phyloP scores from a whole-genome alignment of 2,113 vertebrate species.

The Harpagus bidentatus region DNA sequence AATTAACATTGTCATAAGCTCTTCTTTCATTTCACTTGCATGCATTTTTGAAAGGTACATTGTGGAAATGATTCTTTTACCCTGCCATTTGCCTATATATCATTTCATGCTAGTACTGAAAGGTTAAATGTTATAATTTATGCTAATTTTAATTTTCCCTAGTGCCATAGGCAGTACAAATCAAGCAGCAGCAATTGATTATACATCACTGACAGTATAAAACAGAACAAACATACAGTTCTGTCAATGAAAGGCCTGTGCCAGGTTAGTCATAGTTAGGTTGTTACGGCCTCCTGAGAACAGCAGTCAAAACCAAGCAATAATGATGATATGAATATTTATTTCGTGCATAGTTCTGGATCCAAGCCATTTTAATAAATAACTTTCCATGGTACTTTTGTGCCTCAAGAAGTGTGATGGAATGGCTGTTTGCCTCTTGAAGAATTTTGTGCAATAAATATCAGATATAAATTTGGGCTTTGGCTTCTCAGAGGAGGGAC shows the following conservation, averaged over 20 bases:
- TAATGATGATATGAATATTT: conserved; percentile 72
- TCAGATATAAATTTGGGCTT: background rate
- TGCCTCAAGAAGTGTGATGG: background rate
- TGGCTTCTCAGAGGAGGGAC: background rate
- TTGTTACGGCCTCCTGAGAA: conserved; percentile 60
- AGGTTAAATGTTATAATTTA: conserved; percentile 69
- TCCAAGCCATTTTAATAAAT: conserved; percentile 51
- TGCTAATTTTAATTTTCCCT: conserved; percentile 72
- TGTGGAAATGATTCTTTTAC: conserved; percentile 27
- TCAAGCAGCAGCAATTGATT: conserved; percentile 70
- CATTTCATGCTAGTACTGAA: conserved; percentile 43
- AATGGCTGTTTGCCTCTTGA: background rate
- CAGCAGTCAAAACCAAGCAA: conserved; percentile 52
- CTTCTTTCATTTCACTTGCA: conserved; percentile 67
- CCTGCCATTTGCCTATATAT: conserved; percentile 19
- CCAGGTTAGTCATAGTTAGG: conserved; percentile 45
- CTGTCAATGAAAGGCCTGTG: conserved; percentile 57
- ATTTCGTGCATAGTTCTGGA: conserved; percentile 51
- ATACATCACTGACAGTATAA: conserved; percentile 43
- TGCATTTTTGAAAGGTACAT: conserved; percentile 39
- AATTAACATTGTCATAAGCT: conserved; percentile 60
- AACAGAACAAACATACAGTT: conserved; percentile 52
- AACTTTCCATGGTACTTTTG: background rate
- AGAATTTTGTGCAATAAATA: background rate
- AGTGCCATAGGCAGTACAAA: conserved; percentile 62